These are phyloP conservation scores for Exephanes ischioxanthus DNA, from an alignment of 2,888 invertebrate genomes.

Conservation along the genomic window DNA sequence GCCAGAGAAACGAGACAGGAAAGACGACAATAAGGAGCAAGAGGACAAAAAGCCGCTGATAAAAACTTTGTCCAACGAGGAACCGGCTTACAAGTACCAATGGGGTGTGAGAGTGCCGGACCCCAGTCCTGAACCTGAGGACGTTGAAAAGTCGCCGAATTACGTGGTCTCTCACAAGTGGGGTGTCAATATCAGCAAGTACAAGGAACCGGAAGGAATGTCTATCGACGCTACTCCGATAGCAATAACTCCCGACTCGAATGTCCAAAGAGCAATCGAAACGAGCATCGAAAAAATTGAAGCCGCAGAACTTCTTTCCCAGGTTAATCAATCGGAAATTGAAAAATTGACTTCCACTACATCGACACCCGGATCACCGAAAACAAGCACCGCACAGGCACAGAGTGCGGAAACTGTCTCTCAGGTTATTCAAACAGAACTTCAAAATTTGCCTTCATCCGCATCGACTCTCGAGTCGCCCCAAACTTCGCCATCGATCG, in stretches of 20 bases:
- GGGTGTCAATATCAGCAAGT: slow-evolving; percentile 67
- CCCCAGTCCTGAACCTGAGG: slow-evolving; percentile 37
- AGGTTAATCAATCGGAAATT: not conserved
- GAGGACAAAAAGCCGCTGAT: slow-evolving; percentile 76
- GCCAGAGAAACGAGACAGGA: slow-evolving; percentile 72
- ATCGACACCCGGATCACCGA: not conserved
- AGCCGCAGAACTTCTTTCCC: not conserved
- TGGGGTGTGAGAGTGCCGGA: slow-evolving; percentile 76
- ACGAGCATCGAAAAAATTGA: not conserved
- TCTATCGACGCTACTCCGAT: not conserved
- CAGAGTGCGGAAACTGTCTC: not conserved
- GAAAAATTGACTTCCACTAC: not conserved
- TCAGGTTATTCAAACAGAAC: slow-evolving; percentile 27
- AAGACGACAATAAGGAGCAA: slow-evolving; percentile 74
- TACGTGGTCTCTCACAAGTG: slow-evolving; percentile 68
- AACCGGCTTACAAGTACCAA: slow-evolving; percentile 66
- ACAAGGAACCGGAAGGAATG: not conserved
- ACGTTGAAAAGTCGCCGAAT: slow-evolving; percentile 61
- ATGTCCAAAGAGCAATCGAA: not conserved
- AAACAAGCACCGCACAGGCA: not conserved
- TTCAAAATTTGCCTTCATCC: not conserved
- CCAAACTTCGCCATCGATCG: not conserved
- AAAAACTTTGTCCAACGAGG: slow-evolving; percentile 64
- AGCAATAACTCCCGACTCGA: not conserved
- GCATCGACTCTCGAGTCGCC: not conserved